Conservation (phyloP, 2,113 vertebrate genomes). For the Butastur rufipennis region DNA sequence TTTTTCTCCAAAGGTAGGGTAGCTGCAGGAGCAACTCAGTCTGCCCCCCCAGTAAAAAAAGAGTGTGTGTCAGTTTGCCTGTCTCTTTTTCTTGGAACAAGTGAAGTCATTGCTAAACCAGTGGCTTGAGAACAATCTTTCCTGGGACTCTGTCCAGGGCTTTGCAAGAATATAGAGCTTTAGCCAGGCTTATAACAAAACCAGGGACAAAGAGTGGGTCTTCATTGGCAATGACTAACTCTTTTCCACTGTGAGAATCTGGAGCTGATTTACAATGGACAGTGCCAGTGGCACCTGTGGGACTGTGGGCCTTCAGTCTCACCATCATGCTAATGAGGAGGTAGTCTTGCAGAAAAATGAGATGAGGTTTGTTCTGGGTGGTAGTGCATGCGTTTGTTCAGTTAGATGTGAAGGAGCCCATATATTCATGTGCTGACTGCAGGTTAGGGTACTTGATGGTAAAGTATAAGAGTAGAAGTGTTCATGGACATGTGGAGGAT, state of each 20-base stretch:
- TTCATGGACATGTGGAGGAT: neutral
- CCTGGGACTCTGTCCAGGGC: neutral
- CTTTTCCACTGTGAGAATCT: neutral
- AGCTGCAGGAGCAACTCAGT: neutral
- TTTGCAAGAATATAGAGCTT: neutral
- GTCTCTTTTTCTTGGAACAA: neutral
- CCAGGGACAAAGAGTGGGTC: neutral
- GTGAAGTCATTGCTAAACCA: constrained; percentile 35
- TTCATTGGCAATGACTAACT: neutral
- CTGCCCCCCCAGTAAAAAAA: neutral
- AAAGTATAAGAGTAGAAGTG: neutral
- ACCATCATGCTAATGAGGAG: neutral
- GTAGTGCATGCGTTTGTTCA: neutral
- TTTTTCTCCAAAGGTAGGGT: neutral
- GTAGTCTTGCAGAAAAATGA: rapidly evolving
- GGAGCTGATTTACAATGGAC: neutral
- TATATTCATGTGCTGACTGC: neutral
- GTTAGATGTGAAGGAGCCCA: neutral
- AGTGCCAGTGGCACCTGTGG: neutral
- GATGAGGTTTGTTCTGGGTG: neutral
- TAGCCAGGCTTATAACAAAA: neutral
- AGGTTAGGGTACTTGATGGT: neutral
- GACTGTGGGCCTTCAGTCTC: neutral
- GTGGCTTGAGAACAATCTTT: constrained; percentile 15
- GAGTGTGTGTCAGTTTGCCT: neutral